Conservation (phyloP, 2,113 vertebrate species). For the Ceratotherium simum region DNA sequence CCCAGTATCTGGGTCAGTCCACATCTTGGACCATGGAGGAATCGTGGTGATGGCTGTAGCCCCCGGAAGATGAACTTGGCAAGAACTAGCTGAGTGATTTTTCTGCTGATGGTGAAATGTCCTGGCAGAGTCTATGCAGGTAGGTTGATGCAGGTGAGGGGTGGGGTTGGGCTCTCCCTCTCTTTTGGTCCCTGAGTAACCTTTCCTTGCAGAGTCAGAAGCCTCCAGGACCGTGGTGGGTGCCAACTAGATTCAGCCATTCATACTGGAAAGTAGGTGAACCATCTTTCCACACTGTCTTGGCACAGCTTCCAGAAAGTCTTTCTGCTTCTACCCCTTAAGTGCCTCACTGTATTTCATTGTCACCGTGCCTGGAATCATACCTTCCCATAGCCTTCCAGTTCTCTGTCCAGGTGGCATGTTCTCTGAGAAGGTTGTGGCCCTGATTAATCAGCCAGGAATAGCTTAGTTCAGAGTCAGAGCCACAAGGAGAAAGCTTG, state of each 20-base stretch:
- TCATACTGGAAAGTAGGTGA: background rate
- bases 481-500: background rate
- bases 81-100: background rate
- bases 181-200: background rate
- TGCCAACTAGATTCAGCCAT: background rate
- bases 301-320: background rate
- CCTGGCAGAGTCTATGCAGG: constrained; percentile 43
- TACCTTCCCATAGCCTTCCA: background rate
- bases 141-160: constrained; percentile 37
- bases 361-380: background rate
- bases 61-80: background rate
- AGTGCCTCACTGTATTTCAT: background rate
- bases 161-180: background rate
- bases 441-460: background rate
- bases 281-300: background rate
- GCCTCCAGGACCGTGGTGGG: background rate
- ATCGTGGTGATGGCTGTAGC: background rate
- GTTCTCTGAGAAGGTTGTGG: constrained; percentile 25
- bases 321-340: constrained; percentile 3
- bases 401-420: background rate
- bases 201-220: constrained; percentile 46
- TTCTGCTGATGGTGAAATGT: constrained; percentile 28
- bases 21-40: background rate
- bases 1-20: background rate
- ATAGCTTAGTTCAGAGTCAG: background rate